These are phyloP conservation scores for Falco peregrinus DNA, from an alignment of 2,797 vertebrate genomes.

Conservation along the genomic window DNA sequence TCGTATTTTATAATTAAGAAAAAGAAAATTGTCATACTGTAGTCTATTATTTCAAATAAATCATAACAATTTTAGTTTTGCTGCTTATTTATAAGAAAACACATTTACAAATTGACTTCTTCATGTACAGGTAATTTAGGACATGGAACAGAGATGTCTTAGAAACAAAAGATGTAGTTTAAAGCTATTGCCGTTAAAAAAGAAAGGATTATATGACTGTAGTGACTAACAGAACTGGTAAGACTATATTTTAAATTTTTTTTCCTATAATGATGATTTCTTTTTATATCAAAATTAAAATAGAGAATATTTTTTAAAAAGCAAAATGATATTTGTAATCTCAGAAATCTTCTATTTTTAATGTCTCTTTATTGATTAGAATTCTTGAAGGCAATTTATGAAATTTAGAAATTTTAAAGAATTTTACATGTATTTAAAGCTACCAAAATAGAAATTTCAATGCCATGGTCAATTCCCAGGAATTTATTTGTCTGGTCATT, in stretches of 20 bases:
- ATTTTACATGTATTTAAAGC: background rate
- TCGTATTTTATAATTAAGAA: slow-evolving; percentile 85
- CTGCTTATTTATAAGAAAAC: slow-evolving; percentile 42
- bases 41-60: slow-evolving; percentile 68
- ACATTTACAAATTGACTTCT: slow-evolving; percentile 49
- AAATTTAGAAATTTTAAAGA: background rate
- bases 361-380: background rate
- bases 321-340: background rate
- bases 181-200: slow-evolving; percentile 20
- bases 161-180: background rate
- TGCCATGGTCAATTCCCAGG: background rate
- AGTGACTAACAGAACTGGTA: background rate
- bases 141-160: background rate
- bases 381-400: background rate
- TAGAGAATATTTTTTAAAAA: background rate
- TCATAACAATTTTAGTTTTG: slow-evolving; percentile 56
- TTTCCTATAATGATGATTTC: background rate
- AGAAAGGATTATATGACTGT: background rate
- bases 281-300: background rate
- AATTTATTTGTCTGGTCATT: background rate
- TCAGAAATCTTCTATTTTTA: background rate
- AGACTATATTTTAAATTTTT: background rate
- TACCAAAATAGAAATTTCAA: background rate
- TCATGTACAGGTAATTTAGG: background rate
- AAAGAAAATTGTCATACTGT: slow-evolving; percentile 39